Conservation (phyloP, 2,888 invertebrate genomes). For the Drosophila niveifrons region DNA sequence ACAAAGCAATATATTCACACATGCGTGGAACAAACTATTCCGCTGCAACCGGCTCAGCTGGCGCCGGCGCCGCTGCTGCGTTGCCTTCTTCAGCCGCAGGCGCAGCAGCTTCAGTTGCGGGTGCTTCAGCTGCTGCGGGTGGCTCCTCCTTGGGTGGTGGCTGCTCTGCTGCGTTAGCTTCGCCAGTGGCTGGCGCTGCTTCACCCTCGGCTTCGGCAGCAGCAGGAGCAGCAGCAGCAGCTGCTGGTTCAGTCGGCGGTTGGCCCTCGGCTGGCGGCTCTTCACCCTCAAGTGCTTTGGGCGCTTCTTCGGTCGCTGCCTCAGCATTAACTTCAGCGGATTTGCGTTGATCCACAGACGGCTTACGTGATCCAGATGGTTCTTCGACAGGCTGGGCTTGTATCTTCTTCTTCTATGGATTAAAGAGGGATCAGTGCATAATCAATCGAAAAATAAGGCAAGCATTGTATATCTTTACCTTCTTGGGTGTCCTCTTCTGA, state of each 20-base stretch:
- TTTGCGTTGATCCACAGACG: slow-evolving; percentile 1
- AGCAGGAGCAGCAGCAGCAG: neutral
- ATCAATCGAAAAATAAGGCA: too few relatives aligned
- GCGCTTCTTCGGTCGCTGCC: slow-evolving; percentile 6
- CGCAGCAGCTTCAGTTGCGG: neutral
- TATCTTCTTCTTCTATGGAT: slow-evolving; percentile 23
- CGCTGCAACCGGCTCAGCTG: neutral
- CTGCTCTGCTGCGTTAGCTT: neutral
- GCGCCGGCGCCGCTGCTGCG: neutral
- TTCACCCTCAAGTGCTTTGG: slow-evolving; percentile 3
- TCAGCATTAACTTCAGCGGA: slow-evolving; percentile 17
- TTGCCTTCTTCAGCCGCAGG: neutral
- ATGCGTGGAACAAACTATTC: neutral
- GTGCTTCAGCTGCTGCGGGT: neutral
- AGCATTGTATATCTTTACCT: slow-evolving; percentile 60
- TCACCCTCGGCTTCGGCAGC: neutral
- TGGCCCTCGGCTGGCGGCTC: slow-evolving; percentile 10
- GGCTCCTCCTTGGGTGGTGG: neutral
- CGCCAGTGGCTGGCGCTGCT: neutral
- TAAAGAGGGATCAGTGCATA: neutral
- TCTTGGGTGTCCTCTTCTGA: slow-evolving; percentile 83
- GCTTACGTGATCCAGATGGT: neutral
- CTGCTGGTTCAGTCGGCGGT: neutral
- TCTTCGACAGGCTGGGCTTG: neutral
- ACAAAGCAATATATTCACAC: neutral